phyloP scores from a whole-genome alignment of 2,797 vertebrate genomes.

The Enteromius unitaeniatus region DNA sequence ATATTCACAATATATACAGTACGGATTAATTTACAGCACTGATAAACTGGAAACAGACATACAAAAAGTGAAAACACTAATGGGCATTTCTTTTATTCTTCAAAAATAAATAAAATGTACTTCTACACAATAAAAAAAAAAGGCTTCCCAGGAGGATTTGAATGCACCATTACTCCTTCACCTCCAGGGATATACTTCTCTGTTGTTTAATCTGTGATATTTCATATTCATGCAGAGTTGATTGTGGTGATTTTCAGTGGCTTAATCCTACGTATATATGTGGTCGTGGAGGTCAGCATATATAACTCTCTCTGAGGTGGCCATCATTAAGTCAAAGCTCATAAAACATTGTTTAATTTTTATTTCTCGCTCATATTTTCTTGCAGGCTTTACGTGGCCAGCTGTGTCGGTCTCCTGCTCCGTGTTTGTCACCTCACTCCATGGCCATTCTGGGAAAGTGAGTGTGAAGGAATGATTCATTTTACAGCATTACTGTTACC shows the following conservation, averaged over 20 bases:
- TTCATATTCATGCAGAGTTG: no score
- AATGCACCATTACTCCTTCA: no score
- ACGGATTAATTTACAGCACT: no score
- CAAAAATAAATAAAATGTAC: no score
- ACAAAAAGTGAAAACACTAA: no score
- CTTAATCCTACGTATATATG: background rate
- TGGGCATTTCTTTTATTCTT: no score
- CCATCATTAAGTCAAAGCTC: conserved; percentile 25
- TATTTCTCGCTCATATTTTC: conserved; percentile 20
- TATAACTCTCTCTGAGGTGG: conserved; percentile 2
- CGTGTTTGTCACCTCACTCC: conserved; percentile 70
- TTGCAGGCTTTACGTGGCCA: conserved; percentile 46
- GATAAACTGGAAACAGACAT: no score
- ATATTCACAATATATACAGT: no score
- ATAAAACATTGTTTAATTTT: conserved; percentile 40
- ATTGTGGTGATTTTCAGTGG: background rate
- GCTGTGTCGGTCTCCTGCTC: conserved; percentile 68
- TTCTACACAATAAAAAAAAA: no score
- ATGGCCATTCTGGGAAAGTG: conserved; percentile 68
- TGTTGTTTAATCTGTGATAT: no score
- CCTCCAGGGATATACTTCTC: no score
- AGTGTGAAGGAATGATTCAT: conserved; percentile 72
- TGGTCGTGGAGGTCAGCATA: background rate
- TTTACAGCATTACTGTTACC: conserved; percentile 76
- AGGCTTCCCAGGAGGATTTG: background rate